phyloP scores from a whole-genome alignment of 2,888 invertebrate species.

The Pomacea canaliculata region DNA sequence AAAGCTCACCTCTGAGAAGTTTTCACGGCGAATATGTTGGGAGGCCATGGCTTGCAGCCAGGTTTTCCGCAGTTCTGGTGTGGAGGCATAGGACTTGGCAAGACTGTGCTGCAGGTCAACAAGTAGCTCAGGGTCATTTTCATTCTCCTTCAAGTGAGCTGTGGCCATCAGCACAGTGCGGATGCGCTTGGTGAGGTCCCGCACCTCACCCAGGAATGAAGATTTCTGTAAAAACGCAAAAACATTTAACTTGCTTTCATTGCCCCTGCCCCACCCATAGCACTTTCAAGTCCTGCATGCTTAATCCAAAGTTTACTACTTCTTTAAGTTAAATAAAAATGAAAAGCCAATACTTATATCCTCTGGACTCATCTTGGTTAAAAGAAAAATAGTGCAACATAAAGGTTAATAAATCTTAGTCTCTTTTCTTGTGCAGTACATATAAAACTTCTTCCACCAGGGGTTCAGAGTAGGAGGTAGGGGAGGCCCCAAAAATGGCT shows the following conservation, averaged over 20 bases:
- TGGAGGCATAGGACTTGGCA: conserved; percentile 89
- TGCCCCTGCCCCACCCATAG: too few species aligned
- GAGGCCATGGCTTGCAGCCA: conserved; percentile 95
- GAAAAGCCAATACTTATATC: too few species aligned
- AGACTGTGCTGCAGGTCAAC: conserved; percentile 91
- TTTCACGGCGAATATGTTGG: conserved; percentile 84
- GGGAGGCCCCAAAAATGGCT: too few species aligned
- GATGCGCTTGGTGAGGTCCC: conserved; percentile 92
- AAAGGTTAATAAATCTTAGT: too few species aligned
- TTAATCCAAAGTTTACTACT: too few species aligned
- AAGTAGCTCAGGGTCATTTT: conserved; percentile 91
- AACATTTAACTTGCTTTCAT: background rate
- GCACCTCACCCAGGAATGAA: conserved; percentile 87
- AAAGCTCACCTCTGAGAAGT: conserved; percentile 84
- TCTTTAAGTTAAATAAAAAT: too few species aligned
- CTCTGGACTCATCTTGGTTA: too few species aligned
- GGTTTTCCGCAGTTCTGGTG: conserved; percentile 92
- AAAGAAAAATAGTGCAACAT: too few species aligned
- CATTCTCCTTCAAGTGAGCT: conserved; percentile 89
- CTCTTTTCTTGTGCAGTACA: too few species aligned
- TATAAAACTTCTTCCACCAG: too few species aligned
- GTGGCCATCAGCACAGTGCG: conserved; percentile 95
- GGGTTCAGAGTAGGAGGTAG: too few species aligned
- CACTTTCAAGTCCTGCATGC: too few species aligned
- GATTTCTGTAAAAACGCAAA: conserved; percentile 69